Evolutionary conservation across 1,140 invertebrate genomes (phyloP).

Genomic region (Brachionus paranguensis): DNA sequence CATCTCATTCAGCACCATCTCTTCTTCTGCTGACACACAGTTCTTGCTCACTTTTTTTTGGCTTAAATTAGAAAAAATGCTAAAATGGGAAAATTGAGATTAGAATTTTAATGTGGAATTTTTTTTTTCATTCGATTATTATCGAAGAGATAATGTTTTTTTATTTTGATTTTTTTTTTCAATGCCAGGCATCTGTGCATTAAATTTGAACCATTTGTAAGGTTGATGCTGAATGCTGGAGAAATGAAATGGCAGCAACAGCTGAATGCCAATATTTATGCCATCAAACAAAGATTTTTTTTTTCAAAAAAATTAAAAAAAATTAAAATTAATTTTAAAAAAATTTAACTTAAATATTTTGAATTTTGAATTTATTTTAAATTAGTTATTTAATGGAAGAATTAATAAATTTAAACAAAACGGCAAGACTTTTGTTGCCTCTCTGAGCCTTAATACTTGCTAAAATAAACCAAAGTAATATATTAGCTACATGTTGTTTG

Average conservation of each 20-base stretch:
- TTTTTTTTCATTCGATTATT: neutral
- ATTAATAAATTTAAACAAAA: too few relatives aligned
- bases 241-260: neutral
- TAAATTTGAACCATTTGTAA: neutral
- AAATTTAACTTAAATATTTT: too few relatives aligned
- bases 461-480: too few relatives aligned
- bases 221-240: neutral
- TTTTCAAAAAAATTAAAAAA: too few relatives aligned
- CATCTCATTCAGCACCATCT: neutral
- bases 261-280: neutral
- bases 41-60: neutral
- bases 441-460: too few relatives aligned
- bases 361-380: too few relatives aligned
- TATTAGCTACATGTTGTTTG: too few relatives aligned
- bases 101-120: neutral
- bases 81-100: neutral
- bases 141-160: neutral
- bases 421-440: too few relatives aligned
- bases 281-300: neutral
- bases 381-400: too few relatives aligned
- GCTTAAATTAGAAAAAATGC: neutral
- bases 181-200: neutral
- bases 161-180: neutral
- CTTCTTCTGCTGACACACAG: neutral
- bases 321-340: neutral